A percentile compares a stretch with the other conserved stretches of the same genome.
Conservation (phyloP, 2,797 vertebrate genomes). For the Gobio occitaniae region DNA sequence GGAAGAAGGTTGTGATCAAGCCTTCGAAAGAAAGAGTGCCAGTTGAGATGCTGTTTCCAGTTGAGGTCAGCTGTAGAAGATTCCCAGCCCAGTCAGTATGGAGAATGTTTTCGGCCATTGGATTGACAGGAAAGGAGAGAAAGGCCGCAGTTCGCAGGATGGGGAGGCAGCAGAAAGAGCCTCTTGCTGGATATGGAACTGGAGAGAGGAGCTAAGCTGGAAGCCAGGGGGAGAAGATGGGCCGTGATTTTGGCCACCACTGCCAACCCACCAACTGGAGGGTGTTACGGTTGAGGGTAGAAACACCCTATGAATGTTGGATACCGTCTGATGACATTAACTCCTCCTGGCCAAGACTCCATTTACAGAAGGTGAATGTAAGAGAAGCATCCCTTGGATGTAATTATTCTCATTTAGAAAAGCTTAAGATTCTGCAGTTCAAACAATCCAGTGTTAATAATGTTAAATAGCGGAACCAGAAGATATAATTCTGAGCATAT, state of each 20-base stretch:
- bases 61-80: too few species aligned
- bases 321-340: too few species aligned
- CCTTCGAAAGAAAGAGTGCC: too few species aligned
- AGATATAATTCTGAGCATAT: background rate
- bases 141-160: background rate
- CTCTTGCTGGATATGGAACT: background rate
- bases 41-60: too few species aligned
- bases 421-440: too few species aligned
- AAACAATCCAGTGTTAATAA: too few species aligned
- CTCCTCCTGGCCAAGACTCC: too few species aligned
- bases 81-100: background rate
- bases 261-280: background rate
- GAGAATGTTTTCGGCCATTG: background rate
- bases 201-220: constrained; percentile 9
- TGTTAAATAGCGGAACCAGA: background rate
- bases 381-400: too few species aligned
- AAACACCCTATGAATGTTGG: too few species aligned
- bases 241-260: constrained; percentile 11
- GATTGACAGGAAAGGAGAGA: background rate
- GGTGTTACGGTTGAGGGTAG: background rate
- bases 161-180: background rate
- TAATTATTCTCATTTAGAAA: too few species aligned
- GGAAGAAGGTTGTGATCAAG: too few species aligned
- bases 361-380: too few species aligned
- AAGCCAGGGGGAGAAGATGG: constrained; percentile 42